A percentile compares a stretch with the other conserved stretches of the same genome.
These are phyloP conservation scores for Hestina assimilis DNA, from an alignment of 1,140 invertebrate species.

Conservation along the genomic window DNA sequence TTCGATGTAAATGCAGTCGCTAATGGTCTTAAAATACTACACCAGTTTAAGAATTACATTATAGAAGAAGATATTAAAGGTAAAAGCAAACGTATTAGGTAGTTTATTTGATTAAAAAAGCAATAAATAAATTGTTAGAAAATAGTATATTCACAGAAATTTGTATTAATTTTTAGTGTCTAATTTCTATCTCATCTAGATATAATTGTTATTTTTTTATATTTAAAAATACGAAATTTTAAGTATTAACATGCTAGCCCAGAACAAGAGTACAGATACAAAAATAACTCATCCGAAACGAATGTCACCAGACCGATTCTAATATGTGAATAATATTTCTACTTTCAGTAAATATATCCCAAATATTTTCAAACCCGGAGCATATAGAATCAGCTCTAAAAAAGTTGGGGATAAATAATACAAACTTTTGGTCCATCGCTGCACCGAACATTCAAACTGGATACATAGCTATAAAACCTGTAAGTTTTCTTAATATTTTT, in stretches of 20 bases:
- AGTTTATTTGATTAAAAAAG: no score
- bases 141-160: no score
- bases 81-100: slow-evolving; percentile 1
- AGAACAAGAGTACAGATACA: no score
- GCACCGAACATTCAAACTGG: slow-evolving; percentile 52
- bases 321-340: neutral
- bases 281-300: no score
- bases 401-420: slow-evolving; percentile 58
- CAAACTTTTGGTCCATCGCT: slow-evolving; percentile 63
- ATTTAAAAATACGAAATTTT: no score
- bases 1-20: slow-evolving; percentile 45
- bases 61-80: slow-evolving; percentile 41
- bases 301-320: no score
- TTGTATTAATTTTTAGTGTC: no score
- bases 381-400: slow-evolving; percentile 41
- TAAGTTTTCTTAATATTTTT: slow-evolving; percentile 25
- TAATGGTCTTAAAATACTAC: slow-evolving; percentile 42
- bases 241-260: no score
- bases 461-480: slow-evolving; percentile 49
- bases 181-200: no score
- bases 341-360: slow-evolving; percentile 44
- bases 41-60: slow-evolving; percentile 49
- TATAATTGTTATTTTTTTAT: no score
- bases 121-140: no score
- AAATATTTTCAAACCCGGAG: slow-evolving; percentile 44